Evolutionary conservation across 2,113 vertebrate genomes (phyloP), one percentile per base, ranked within the genome.

Genomic region (Rhagologus leucostigma): DNA sequence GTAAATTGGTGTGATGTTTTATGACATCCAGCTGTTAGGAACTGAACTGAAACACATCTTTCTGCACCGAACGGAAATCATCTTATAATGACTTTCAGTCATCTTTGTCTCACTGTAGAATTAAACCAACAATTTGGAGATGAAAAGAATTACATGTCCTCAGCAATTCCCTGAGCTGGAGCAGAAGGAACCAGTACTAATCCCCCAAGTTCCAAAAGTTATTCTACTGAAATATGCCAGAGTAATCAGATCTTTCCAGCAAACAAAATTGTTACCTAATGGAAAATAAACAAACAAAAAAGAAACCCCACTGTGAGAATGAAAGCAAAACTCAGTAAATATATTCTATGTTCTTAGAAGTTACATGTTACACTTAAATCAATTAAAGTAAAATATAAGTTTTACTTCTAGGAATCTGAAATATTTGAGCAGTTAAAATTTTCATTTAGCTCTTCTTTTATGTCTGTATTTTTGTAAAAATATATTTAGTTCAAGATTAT

Each of bases 271-370:
- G 1, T 29, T 83, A 37, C 8, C 4, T 47, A 37, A 27, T 7
- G 42, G 12, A 26, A 87, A 84, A 30, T 0, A 49, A 73, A 16
- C 6, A 52, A 52, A 24, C 3, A 41, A n/a, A 46, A 49, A 47
- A 22, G 2, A 41, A 59, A 41, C 0, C 0, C 9, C 3, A 44
- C 6, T 16, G 3, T 73, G 15, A 41, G 39, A 69, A 89, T 41
- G 23, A 84, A 56, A 84, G 8, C 3, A 85, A 49, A 91, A 35
- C 5, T 33, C 13, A 33, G 17, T 65, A 80, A 27, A 19, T 60
- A 15, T 14, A 20, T 68, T 49, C 5, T 27, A 27, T 67, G 80
- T 69, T 37, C 29, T 77, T 65, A 20, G 1, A 83, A 55, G 15
- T 42, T 67, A 16, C 3, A 13, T 14, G 6, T 60, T 68, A 5